These are phyloP conservation scores for Philypnodon macrostomus DNA, from an alignment of 2,797 vertebrate species.

Conservation along the genomic window DNA sequence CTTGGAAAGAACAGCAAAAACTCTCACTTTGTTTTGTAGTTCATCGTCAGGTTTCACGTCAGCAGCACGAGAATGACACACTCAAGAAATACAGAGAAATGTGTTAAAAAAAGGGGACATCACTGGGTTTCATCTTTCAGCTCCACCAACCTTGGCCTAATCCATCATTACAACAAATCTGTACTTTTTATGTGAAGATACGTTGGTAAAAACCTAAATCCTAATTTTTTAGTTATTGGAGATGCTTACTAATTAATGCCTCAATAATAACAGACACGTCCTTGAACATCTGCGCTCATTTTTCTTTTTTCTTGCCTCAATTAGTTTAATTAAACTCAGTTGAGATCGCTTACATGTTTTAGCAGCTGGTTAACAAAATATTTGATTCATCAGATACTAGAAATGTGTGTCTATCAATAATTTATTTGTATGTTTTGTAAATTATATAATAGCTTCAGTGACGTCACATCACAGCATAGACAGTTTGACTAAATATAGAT, in stretches of 20 bases:
- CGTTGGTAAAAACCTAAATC: conserved; percentile 63
- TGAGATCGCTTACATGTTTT: conserved; percentile 6
- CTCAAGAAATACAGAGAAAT: conserved; percentile 23
- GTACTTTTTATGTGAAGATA: conserved; percentile 47
- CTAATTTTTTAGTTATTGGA: conserved; percentile 57
- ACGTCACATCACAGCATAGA: not conserved
- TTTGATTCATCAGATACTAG: conserved; percentile 7
- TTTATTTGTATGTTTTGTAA: not conserved
- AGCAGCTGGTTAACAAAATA: conserved; percentile 4
- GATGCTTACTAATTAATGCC: conserved; percentile 56
- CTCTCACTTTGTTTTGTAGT: conserved; percentile 23
- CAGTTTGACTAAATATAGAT: conserved; percentile 3
- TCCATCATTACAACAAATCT: conserved; percentile 68
- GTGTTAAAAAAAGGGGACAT: conserved; percentile 31
- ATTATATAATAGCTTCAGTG: not conserved
- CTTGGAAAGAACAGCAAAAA: conserved; percentile 38
- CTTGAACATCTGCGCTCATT: conserved; percentile 50
- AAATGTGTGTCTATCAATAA: not conserved
- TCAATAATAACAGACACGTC: conserved; percentile 46
- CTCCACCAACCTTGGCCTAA: conserved; percentile 77
- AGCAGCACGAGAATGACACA: conserved; percentile 21
- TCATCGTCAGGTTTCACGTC: conserved; percentile 22
- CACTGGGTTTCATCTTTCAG: conserved; percentile 42
- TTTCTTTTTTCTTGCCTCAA: conserved; percentile 12
- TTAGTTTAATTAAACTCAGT: conserved; percentile 32